phyloP scores from a whole-genome alignment of 2,888 invertebrate species.

The Magallana nippona region DNA sequence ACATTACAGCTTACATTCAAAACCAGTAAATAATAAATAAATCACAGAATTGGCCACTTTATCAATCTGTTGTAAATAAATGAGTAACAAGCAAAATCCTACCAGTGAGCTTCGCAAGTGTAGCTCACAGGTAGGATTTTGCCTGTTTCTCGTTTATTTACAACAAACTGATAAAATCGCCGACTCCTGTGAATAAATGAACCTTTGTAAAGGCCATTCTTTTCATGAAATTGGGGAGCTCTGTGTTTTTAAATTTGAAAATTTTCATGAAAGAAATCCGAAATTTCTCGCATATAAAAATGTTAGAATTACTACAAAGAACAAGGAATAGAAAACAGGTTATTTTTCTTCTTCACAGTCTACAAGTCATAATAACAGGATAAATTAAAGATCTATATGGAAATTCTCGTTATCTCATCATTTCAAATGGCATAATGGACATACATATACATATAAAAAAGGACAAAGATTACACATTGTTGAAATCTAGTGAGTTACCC shows the following conservation, averaged over 20 bases:
- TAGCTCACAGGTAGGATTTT: too few species aligned
- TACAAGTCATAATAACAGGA: background rate
- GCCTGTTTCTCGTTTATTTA: too few species aligned
- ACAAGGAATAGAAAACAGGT: constrained; percentile 18
- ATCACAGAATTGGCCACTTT: too few species aligned
- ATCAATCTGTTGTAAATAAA: too few species aligned
- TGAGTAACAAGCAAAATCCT: too few species aligned
- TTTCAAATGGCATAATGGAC: constrained; percentile 29
- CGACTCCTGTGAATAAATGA: too few species aligned
- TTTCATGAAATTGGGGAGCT: background rate
- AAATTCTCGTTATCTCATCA: constrained; percentile 27
- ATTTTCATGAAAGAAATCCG: background rate
- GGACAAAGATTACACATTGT: background rate
- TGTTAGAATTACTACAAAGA: background rate
- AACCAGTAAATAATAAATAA: too few species aligned
- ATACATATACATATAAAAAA: background rate
- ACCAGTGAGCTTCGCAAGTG: too few species aligned
- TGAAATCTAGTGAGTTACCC: background rate
- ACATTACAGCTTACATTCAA: background rate
- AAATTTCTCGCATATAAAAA: too few species aligned
- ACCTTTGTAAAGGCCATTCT: background rate
- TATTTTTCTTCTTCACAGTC: background rate
- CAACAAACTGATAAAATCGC: too few species aligned
- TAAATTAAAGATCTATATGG: constrained; percentile 27
- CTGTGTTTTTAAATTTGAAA: background rate